phyloP scores from a whole-genome alignment of 2,888 invertebrate species.

The Tribolium freemani region DNA sequence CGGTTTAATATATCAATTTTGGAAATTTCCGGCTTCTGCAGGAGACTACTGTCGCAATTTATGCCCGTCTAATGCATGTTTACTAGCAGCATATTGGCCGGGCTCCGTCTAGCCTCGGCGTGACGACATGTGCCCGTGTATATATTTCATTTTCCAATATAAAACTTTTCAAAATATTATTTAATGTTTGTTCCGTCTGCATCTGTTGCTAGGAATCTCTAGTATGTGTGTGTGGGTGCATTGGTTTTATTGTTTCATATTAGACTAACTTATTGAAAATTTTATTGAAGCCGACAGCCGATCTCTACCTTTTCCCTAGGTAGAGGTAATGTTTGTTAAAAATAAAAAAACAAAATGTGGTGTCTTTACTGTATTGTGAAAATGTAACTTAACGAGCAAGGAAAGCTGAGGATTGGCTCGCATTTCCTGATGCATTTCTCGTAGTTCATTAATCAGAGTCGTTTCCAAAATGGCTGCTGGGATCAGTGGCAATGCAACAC shows the following conservation, averaged over 20 bases:
- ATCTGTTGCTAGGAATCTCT: slow-evolving; percentile 36
- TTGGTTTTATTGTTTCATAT: slow-evolving; percentile 27
- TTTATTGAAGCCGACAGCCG: slow-evolving; percentile 39
- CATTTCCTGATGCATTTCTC: neutral
- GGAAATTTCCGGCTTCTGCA: neutral
- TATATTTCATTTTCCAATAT: slow-evolving; percentile 42
- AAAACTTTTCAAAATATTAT: slow-evolving; percentile 41
- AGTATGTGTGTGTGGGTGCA: slow-evolving; percentile 20
- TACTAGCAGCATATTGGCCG: slow-evolving; percentile 15
- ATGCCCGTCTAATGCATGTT: slow-evolving; percentile 13
- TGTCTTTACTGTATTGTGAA: no score
- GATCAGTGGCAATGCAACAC: slow-evolving; percentile 23
- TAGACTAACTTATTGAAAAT: slow-evolving; percentile 44
- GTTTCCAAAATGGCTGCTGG: neutral
- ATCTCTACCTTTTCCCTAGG: neutral
- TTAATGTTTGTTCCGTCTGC: slow-evolving; percentile 44
- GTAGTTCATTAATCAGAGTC: neutral
- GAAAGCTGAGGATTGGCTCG: neutral
- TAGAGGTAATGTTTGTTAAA: no score
- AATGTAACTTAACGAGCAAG: no score
- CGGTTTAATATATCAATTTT: neutral
- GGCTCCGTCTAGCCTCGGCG: neutral
- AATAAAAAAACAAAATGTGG: no score
- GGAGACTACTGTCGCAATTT: neutral
- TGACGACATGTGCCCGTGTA: slow-evolving; percentile 21